A percentile compares a stretch with the other conserved stretches of the same genome.
These are phyloP conservation scores for Zoanthus solanderi DNA, from an alignment of 92 coral and sea anemone species.

Conservation along the genomic window DNA sequence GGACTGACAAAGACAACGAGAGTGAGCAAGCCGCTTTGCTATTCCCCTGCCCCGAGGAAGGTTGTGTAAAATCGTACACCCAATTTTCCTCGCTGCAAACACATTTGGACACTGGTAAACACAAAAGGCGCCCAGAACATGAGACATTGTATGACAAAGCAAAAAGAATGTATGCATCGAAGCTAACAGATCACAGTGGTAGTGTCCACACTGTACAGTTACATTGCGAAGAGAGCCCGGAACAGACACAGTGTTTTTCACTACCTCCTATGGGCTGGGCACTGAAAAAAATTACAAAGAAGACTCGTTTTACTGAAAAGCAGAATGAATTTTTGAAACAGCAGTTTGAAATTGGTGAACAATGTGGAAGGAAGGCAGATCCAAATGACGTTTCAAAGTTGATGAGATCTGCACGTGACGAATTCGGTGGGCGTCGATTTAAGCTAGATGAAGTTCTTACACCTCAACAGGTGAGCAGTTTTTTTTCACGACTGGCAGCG, in stretches of 20 bases:
- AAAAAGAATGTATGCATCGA: neutral
- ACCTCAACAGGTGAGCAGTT: slow-evolving; percentile 21
- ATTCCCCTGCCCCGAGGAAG: slow-evolving; percentile 42
- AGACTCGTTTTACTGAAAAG: slow-evolving; percentile 14
- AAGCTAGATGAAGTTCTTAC: slow-evolving; percentile 25
- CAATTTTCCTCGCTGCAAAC: slow-evolving; percentile 32
- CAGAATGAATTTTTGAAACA: slow-evolving; percentile 45
- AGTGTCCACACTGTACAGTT: neutral
- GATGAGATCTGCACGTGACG: slow-evolving; percentile 49
- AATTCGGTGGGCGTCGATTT: slow-evolving; percentile 37
- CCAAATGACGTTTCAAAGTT: slow-evolving; percentile 59
- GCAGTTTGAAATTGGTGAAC: slow-evolving; percentile 42
- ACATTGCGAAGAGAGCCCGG: neutral
- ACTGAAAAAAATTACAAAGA: slow-evolving; percentile 10
- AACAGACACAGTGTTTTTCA: neutral
- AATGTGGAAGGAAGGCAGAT: slow-evolving; percentile 39
- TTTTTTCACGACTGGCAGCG: neutral
- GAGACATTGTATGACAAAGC: slow-evolving; percentile 30
- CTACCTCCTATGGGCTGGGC: slow-evolving; percentile 11
- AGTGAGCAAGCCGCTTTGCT: slow-evolving; percentile 19
- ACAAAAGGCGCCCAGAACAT: slow-evolving; percentile 22
- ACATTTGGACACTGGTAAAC: slow-evolving; percentile 21
- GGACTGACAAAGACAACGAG: neutral
- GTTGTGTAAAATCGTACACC: slow-evolving; percentile 39
- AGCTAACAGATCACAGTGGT: neutral